Base-by-base conservation (phyloP, 2,113 vertebrate genomes). In the Nerophis ophidion region DNA sequence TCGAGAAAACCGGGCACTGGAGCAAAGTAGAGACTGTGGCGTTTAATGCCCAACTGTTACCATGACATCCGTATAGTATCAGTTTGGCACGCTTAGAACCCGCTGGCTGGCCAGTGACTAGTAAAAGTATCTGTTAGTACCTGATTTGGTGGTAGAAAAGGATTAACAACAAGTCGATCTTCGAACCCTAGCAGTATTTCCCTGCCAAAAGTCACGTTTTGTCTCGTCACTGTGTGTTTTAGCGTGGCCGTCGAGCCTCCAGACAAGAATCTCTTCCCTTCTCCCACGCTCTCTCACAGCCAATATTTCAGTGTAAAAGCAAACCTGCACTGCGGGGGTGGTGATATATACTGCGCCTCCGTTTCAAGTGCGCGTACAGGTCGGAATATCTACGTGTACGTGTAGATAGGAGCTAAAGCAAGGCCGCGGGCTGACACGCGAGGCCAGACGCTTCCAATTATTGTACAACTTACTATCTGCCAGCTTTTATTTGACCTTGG, bases 391-490 rank as follows among this genome's bases (percentile, higher is more conserved):
- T 76, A 44, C 8, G 70, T 62, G 69, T 84, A 81, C 54, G 82
- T 81, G 84, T 44, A 83, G 85, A 86, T 85, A 84, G 83, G 79
- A 82, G 80, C 79, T 17, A 44, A 11, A 15, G 76, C 70, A 72
- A 84, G 71, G 70, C 66, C 60, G 46, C 16, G 44, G 68, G 63
- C 72, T 56, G 68, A 82, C 87, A 83, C 84, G 68, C 77, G 65
- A 59, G 5, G 56, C 79, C 87, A 87, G 79, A 85, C 83, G 85
- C 83, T 89, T 89, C 79, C 81, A 87, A 89, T 89, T 87, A 89
- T 65, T 48, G 40, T 19, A 34, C 26, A 8, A 15, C 61, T 71
- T 66, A 77, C 72, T 68, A 72, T 74, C 68, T 7, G 73, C 66
- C 73, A 67, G 55, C 76, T 69, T 61, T 26, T 26, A 26, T 69